Conservation (phyloP, 2,797 vertebrate species). For the Enteromius fasciolatus region DNA sequence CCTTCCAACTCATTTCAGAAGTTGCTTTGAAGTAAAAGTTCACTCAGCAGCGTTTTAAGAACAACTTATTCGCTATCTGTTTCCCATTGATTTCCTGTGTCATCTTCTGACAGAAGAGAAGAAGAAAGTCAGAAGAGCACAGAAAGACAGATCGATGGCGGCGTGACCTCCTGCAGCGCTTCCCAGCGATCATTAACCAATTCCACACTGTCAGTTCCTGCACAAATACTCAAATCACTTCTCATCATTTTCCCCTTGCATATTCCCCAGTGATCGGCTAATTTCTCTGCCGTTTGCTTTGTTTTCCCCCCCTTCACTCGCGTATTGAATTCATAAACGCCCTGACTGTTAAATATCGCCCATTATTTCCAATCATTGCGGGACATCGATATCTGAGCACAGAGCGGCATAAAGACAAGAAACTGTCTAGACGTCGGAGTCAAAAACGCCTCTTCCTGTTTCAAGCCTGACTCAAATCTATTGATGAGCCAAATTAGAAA, state of each 20-base stretch:
- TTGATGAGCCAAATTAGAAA: background rate
- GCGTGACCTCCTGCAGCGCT: constrained; percentile 70
- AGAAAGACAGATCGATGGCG: constrained; percentile 69
- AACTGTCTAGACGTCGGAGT: constrained; percentile 26
- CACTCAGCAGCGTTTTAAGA: constrained; percentile 72
- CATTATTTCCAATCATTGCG: constrained; percentile 65
- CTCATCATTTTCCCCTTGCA: constrained; percentile 44
- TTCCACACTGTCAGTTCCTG: constrained; percentile 57
- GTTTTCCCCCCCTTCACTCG: constrained; percentile 22
- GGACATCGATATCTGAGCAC: constrained; percentile 33
- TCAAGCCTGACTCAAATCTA: background rate
- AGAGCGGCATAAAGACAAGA: constrained; percentile 4
- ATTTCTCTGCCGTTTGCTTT: constrained; percentile 58
- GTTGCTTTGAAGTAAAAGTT: constrained; percentile 80
- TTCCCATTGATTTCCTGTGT: constrained; percentile 76
- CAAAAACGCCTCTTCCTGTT: constrained; percentile 1
- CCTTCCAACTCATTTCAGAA: constrained; percentile 63
- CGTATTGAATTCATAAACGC: constrained; percentile 63
- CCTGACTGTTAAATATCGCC: constrained; percentile 56
- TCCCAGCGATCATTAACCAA: constrained; percentile 69
- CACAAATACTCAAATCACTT: constrained; percentile 51
- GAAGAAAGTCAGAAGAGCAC: constrained; percentile 51
- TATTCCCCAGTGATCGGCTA: constrained; percentile 52
- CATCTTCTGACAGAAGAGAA: constrained; percentile 64
- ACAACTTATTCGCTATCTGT: constrained; percentile 75